These are phyloP conservation scores for Daptonema setosum DNA, from an alignment of 2,888 invertebrate genomes.

Conservation along the genomic window DNA sequence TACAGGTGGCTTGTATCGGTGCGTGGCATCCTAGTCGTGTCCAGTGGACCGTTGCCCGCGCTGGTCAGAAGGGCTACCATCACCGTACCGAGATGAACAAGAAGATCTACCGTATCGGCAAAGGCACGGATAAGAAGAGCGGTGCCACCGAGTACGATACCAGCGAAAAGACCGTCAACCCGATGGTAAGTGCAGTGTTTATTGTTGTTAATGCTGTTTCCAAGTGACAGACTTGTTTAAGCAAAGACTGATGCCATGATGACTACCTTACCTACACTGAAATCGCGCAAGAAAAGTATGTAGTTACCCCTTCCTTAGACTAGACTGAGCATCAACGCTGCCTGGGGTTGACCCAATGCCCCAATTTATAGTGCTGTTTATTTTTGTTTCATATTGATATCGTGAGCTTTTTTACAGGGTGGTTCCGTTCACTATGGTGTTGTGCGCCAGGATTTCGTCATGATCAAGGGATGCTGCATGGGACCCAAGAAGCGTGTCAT, in stretches of 20 bases:
- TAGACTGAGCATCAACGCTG: too few species aligned
- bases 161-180: conserved; percentile 86
- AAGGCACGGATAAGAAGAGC: conserved; percentile 54
- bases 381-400: neutral
- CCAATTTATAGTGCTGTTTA: neutral
- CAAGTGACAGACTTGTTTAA: too few species aligned
- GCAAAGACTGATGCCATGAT: too few species aligned
- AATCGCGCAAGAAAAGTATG: too few species aligned
- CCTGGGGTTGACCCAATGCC: neutral
- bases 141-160: conserved; percentile 88
- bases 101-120: conserved; percentile 90
- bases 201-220: too few species aligned
- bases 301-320: too few species aligned
- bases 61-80: conserved; percentile 99
- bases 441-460: conserved; percentile 92
- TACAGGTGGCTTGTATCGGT: conserved; percentile 98
- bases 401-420: conserved; percentile 42
- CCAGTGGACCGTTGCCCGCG: conserved; percentile 93
- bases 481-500: conserved; percentile 91
- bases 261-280: too few species aligned
- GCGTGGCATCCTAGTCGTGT: conserved; percentile 99
- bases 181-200: too few species aligned
- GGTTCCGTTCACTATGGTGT: conserved; percentile 99
- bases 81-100: conserved; percentile 99
- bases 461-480: conserved; percentile 88